These are phyloP conservation scores for Mastigias papua DNA, from an alignment of 30 jellyfish, hydroid and myxozoan genomes.

Conservation along the genomic window DNA sequence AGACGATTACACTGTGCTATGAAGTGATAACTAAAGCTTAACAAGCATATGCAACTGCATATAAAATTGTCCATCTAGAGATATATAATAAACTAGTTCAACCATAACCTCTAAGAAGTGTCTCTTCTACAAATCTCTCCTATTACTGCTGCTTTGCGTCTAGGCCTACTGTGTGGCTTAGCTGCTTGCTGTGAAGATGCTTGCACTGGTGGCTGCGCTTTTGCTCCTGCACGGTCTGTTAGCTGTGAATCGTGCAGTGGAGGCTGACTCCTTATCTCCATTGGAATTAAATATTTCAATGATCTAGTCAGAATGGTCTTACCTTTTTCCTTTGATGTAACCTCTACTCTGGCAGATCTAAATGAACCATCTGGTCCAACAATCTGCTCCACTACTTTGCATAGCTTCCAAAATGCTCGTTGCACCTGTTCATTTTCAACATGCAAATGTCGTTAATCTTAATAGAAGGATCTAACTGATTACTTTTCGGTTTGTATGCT, in stretches of 20 bases:
- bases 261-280: conserved; percentile 18
- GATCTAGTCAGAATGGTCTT: conserved; percentile 32
- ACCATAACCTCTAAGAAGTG: background rate
- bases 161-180: conserved; percentile 8
- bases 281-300: conserved; percentile 41
- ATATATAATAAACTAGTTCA: background rate
- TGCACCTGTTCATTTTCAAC: conserved; percentile 49
- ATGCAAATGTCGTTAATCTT: conserved; percentile 16
- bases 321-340: conserved; percentile 6
- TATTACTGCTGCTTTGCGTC: conserved; percentile 46
- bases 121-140: conserved; percentile 35
- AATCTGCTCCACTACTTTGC: conserved; percentile 57
- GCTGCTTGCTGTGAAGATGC: background rate
- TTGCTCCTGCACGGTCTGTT: conserved; percentile 9
- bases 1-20: background rate
- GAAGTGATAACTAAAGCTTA: background rate
- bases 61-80: background rate
- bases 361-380: conserved; percentile 52
- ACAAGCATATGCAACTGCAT: background rate
- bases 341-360: conserved; percentile 56
- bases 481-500: conserved; percentile 50
- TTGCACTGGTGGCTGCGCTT: background rate
- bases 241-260: background rate
- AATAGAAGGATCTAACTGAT: conserved; percentile 32
- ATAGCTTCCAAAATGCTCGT: conserved; percentile 52